phyloP scores from a whole-genome alignment of 2,797 vertebrate genomes.

The Coregonus suidteri region DNA sequence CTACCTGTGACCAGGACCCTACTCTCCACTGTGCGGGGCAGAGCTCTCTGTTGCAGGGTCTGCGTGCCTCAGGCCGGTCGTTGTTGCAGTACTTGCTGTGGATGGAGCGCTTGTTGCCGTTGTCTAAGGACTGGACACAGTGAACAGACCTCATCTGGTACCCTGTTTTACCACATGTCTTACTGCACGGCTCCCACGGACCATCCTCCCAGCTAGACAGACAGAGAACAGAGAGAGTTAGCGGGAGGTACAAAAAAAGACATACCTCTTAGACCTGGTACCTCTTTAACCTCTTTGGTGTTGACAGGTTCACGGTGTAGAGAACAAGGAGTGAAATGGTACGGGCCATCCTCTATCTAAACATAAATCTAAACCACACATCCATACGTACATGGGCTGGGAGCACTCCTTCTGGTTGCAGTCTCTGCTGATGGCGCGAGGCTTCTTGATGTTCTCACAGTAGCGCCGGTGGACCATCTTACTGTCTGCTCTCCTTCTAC shows the following conservation, averaged over 20 bases:
- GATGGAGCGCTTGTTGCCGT: slow-evolving; percentile 87
- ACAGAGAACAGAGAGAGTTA: neutral
- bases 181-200: slow-evolving; percentile 94
- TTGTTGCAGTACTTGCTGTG: slow-evolving; percentile 94
- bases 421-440: slow-evolving; percentile 81
- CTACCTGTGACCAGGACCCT: slow-evolving; percentile 92
- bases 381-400: slow-evolving; percentile 84
- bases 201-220: slow-evolving; percentile 87
- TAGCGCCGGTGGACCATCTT: slow-evolving; percentile 92
- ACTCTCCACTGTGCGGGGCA: slow-evolving; percentile 91
- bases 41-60: slow-evolving; percentile 87
- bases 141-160: slow-evolving; percentile 85
- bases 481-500: slow-evolving; percentile 87
- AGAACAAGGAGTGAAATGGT: neutral
- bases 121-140: slow-evolving; percentile 85
- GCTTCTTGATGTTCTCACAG: slow-evolving; percentile 86
- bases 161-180: slow-evolving; percentile 89
- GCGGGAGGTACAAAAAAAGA: too few species aligned
- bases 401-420: slow-evolving; percentile 95
- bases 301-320: neutral
- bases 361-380: neutral
- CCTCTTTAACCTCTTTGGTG: neutral
- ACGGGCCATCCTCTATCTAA: too few species aligned
- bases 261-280: too few species aligned
- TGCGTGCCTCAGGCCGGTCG: slow-evolving; percentile 86